A percentile compares a stretch with the other conserved stretches of the same genome.
These are phyloP conservation scores for Pseudochirops cupreus DNA, from an alignment of 2,797 vertebrate genomes.

Conservation along the genomic window DNA sequence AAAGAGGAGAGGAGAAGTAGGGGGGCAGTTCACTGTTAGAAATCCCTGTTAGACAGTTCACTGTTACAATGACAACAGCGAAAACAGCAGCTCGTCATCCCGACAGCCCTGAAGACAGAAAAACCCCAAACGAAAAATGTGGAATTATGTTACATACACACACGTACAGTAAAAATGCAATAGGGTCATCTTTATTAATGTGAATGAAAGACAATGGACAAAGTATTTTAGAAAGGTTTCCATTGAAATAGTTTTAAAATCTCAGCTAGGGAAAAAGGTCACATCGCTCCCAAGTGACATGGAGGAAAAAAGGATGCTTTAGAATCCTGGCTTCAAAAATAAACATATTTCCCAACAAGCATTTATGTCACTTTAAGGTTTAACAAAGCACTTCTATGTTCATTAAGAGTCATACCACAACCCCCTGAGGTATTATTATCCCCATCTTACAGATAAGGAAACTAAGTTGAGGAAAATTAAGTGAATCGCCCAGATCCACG, in stretches of 20 bases:
- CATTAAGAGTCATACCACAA: not conserved
- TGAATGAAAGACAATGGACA: not conserved
- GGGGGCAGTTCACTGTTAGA: not conserved
- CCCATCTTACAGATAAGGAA: slow-evolving; percentile 37
- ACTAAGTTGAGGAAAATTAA: slow-evolving; percentile 9
- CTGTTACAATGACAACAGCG: not conserved
- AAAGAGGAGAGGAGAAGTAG: not conserved
- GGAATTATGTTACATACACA: not conserved
- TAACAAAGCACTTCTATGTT: not conserved
- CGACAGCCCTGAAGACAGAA: not conserved
- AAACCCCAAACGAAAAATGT: not conserved
- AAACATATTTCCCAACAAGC: not conserved
- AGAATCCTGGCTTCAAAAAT: not conserved
- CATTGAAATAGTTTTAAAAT: not conserved
- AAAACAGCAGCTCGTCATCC: not conserved
- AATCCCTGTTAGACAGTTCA: not conserved
- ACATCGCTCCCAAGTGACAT: not conserved
- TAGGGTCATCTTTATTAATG: not conserved
- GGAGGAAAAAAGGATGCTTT: not conserved
- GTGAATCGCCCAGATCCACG: not conserved
- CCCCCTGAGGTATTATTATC: not conserved
- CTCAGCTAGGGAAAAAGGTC: not conserved
- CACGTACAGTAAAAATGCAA: not conserved
- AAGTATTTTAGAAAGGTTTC: not conserved
- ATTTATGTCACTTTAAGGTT: not conserved